Conservation (phyloP, 1,140 invertebrate genomes). For the Ostrea edulis region DNA sequence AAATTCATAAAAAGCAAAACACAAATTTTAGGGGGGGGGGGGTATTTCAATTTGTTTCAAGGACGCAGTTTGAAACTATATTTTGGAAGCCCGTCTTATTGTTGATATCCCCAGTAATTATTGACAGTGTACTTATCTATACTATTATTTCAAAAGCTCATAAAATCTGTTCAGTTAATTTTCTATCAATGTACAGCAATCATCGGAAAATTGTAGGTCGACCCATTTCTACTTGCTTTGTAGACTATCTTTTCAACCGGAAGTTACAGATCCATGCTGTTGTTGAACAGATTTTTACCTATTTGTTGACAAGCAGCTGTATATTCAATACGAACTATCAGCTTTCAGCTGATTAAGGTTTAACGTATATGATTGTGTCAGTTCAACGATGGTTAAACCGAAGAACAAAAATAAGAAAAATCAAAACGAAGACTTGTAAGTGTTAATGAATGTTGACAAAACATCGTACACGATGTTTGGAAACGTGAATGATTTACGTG, state of each 20-base stretch:
- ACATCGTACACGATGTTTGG: background rate
- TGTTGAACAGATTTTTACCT: background rate
- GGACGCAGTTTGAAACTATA: too few relatives aligned
- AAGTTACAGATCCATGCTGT: slow-evolving; percentile 17
- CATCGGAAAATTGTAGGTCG: background rate
- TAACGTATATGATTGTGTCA: slow-evolving; percentile 27
- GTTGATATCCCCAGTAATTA: too few relatives aligned
- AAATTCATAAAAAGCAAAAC: too few relatives aligned
- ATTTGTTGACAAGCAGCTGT: background rate
- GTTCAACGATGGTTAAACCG: slow-evolving; percentile 57
- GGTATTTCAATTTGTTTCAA: too few relatives aligned
- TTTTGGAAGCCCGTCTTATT: too few relatives aligned
- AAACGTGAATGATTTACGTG: background rate
- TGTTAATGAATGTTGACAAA: slow-evolving; percentile 1
- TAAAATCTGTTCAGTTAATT: too few relatives aligned
- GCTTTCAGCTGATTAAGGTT: background rate
- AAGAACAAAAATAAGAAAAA: slow-evolving; percentile 63
- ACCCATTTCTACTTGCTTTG: background rate
- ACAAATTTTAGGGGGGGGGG: too few relatives aligned
- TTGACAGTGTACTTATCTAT: too few relatives aligned
- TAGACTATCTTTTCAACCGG: background rate
- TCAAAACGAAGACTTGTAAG: slow-evolving; percentile 64
- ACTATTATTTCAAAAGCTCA: too few relatives aligned
- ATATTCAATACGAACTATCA: background rate
- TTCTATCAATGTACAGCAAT: too few relatives aligned